Evolutionary conservation across 2,888 invertebrate species (phyloP).

Genomic region (Nomada ferruginata): DNA sequence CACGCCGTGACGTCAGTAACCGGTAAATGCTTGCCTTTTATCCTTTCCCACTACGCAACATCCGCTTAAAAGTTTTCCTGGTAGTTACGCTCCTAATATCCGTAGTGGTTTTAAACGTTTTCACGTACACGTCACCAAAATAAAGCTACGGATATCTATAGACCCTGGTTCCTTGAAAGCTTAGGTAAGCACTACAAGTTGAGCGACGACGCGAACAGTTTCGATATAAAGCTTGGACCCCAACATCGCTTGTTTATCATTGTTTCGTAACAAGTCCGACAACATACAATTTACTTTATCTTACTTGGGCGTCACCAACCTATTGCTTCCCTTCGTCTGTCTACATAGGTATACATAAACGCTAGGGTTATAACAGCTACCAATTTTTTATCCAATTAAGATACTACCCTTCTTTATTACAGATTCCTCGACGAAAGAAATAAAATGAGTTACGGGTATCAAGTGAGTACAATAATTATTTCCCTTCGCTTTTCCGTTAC

Average conservation of each 20-base stretch:
- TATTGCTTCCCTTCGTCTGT: background rate
- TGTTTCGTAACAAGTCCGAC: constrained; percentile 38
- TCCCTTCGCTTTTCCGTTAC: background rate
- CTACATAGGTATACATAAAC: background rate
- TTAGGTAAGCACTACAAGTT: constrained; percentile 33
- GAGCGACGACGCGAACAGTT: background rate
- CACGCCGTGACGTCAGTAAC: background rate
- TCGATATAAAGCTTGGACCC: constrained; percentile 12
- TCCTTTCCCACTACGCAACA: constrained; percentile 8
- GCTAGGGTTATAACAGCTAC: background rate
- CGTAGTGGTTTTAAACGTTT: background rate
- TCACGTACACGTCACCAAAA: background rate
- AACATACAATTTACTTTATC: background rate
- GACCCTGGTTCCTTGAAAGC: constrained; percentile 13
- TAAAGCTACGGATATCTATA: background rate
- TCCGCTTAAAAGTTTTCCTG: constrained; percentile 3
- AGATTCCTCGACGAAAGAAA: background rate
- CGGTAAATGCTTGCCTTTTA: constrained; percentile 2
- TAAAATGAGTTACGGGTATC: constrained; percentile 82
- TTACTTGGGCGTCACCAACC: constrained; percentile 33
- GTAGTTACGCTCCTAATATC: background rate
- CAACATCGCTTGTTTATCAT: constrained; percentile 20
- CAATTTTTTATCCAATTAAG: background rate
- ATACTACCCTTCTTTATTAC: constrained; percentile 10
- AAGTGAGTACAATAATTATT: constrained; percentile 73